These are phyloP conservation scores for Lasioglossum oenotherae DNA, from an alignment of 2,888 invertebrate species.

Conservation along the genomic window DNA sequence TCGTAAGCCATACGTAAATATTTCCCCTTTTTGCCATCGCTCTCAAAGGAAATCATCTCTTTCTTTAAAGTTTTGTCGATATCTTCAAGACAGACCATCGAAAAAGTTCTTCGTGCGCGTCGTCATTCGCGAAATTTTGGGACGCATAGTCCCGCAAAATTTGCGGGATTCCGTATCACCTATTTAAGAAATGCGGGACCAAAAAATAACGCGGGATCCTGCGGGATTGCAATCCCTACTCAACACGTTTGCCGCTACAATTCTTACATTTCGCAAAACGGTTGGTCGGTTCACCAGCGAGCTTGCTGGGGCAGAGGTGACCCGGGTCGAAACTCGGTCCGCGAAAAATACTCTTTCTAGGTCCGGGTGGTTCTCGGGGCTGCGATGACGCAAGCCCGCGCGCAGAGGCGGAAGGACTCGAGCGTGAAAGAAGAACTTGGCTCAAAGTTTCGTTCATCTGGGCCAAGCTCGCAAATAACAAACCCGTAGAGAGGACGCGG, in stretches of 20 bases:
- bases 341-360: slow-evolving; percentile 37
- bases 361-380: slow-evolving; percentile 12
- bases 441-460: slow-evolving; percentile 63
- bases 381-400: slow-evolving; percentile 43
- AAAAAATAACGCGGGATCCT: no score
- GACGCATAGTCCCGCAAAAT: no score
- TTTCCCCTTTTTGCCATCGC: no score
- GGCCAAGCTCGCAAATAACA: slow-evolving; percentile 64
- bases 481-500: slow-evolving; percentile 42
- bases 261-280: not conserved
- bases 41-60: no score
- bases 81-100: no score
- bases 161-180: no score
- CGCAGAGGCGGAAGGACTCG: slow-evolving; percentile 49
- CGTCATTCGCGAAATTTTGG: no score
- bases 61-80: no score
- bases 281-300: not conserved
- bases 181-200: no score
- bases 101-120: no score
- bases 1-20: no score
- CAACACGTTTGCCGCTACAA: not conserved
- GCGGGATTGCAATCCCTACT: no score
- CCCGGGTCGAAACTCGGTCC: slow-evolving; percentile 31
- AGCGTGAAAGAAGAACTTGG: slow-evolving; percentile 52
- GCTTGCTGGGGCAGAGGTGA: slow-evolving; percentile 3